Evolutionary conservation across 2,113 vertebrate species (phyloP), one percentile per base, ranked within the genome.

Genomic region (Eulacestoma nigropectus): DNA sequence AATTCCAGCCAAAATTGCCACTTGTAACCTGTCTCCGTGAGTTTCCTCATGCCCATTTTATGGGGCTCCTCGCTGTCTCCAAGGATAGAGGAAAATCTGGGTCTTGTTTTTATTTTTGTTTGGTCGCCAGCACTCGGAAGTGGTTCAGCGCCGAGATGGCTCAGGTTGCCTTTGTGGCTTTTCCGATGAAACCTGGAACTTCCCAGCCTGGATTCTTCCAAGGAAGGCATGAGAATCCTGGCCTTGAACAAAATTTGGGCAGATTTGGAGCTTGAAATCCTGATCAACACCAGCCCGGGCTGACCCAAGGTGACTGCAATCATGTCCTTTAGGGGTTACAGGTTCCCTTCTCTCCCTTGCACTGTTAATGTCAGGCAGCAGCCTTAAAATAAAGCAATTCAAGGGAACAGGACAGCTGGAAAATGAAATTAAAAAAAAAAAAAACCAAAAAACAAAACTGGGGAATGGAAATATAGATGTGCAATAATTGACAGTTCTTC

Each of bases 41-140:
- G 9, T 60, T 68, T 35, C 1, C 1, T 13, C 32, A 3, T 20
- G 33, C 33, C 5, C 10, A 3, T 63, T 41, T 29, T 18, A 6
- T 47, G 44, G 19, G 9, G 2, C 13, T 86, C 5, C 10, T 84
- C 3, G 0, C n/a, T 47, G 12, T 33, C 8, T 30, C 33, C 5
- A 26, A 39, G 11, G 15, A 3, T 19, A 57, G 62, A 62, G 23
- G n/a, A 46, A 27, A 75, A 41, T 68, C 10, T 72, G 44, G n/a
- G 18, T 37, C 9, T 73, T 53, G 37, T 8, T 73, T 84, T 89
- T 41, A 4, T 7, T 3, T 59, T n/a, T 55, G 13, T 25, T 62
- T 44, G 32, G 17, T 50, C 13, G 7, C 2, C 33, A 59, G 20
- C 11, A 3, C 15, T 17, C 1, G 2, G 16, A 41, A 64, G 12